Conservation (phyloP, 1,140 invertebrate genomes). For the Drosophila lowei region DNA sequence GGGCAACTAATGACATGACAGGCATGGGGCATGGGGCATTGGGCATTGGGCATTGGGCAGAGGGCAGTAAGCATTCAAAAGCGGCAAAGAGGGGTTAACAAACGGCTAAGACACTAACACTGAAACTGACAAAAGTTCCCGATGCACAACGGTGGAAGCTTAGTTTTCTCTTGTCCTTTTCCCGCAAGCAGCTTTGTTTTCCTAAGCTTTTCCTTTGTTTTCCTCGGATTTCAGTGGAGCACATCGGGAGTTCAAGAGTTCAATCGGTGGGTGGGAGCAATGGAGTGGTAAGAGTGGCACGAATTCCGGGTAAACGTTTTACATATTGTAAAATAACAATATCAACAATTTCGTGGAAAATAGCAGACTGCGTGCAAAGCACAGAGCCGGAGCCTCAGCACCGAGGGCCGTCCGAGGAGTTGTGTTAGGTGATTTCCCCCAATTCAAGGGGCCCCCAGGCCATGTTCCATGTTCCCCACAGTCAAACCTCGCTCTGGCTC, state of each 20-base stretch:
- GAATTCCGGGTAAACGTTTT: slow-evolving; percentile 65
- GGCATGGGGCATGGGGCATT: not conserved
- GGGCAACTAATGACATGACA: slow-evolving; percentile 35
- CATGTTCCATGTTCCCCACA: not conserved
- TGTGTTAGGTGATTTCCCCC: no score
- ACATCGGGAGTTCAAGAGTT: not conserved
- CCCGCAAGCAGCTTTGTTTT: not conserved
- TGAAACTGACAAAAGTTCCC: slow-evolving; percentile 16
- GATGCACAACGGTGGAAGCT: slow-evolving; percentile 22
- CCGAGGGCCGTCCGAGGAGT: no score
- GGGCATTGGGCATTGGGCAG: not conserved
- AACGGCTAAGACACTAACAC: slow-evolving; percentile 41
- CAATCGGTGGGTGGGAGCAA: not conserved
- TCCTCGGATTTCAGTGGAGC: no score
- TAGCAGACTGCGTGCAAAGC: slow-evolving; percentile 7
- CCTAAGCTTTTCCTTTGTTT: not conserved
- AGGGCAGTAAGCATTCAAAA: not conserved
- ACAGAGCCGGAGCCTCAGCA: not conserved
- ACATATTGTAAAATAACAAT: slow-evolving; percentile 76
- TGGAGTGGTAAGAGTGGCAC: slow-evolving; percentile 1
- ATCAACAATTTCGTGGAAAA: slow-evolving; percentile 43
- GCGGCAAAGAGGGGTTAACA: not conserved
- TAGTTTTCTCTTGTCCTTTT: not conserved
- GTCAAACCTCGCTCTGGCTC: not conserved
- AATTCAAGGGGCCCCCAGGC: not conserved